Conservation (phyloP, 2,888 invertebrate species). For the Fragum whitleyi region DNA sequence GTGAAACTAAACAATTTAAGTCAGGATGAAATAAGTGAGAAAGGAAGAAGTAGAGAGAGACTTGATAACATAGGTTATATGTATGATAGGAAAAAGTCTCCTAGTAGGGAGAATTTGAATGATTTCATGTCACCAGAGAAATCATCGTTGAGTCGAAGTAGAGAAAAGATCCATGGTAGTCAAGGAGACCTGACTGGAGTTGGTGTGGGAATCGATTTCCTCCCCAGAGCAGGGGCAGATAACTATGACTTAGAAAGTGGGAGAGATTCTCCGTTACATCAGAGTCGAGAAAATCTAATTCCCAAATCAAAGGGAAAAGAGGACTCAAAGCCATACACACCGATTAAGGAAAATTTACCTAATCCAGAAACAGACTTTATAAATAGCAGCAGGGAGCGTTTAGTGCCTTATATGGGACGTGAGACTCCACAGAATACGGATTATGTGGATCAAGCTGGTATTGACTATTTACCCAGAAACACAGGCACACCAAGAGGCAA, state of each 20-base stretch:
- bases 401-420: constrained; percentile 45
- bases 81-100: constrained; percentile 54
- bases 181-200: constrained; percentile 30
- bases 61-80: constrained; percentile 56
- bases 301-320: constrained; percentile 46
- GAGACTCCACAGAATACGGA: constrained; percentile 57
- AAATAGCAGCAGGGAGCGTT: constrained; percentile 40
- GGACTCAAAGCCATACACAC: constrained; percentile 12
- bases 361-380: constrained; percentile 30
- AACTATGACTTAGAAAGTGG: constrained; percentile 40
- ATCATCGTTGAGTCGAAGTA: constrained; percentile 31
- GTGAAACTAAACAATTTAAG: constrained; percentile 57
- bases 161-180: constrained; percentile 39
- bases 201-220: constrained; percentile 51
- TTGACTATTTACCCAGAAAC: constrained; percentile 58
- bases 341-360: constrained; percentile 40
- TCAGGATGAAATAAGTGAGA: constrained; percentile 56
- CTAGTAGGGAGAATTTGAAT: constrained; percentile 57
- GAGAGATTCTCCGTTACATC: constrained; percentile 57
- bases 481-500: constrained; percentile 47
- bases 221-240: constrained; percentile 40
- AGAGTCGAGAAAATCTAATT: constrained; percentile 59
- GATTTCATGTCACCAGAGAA: constrained; percentile 34
- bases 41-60: constrained; percentile 62
- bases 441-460: constrained; percentile 53